Conservation (phyloP, 2,113 vertebrate genomes). For the Eidolon helvum region DNA sequence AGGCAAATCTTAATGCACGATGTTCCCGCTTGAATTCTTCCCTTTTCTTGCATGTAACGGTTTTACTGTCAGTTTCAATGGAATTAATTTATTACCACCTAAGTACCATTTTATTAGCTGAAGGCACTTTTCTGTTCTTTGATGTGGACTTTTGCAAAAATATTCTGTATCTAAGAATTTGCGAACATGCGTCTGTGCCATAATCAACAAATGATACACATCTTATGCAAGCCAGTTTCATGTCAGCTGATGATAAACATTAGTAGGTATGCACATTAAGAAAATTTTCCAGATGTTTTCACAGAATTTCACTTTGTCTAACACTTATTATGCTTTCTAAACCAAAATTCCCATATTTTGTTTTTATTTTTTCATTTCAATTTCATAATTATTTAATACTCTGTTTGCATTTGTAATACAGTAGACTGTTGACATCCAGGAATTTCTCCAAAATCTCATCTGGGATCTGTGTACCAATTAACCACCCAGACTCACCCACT, state of each 20-base stretch:
- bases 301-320: constrained; percentile 70
- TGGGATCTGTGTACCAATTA: background rate
- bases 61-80: constrained; percentile 91
- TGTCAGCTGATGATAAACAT: constrained; percentile 70
- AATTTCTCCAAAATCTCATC: constrained; percentile 3
- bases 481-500: background rate
- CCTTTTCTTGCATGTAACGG: constrained; percentile 94
- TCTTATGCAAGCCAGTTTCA: constrained; percentile 74
- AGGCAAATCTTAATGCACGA: constrained; percentile 86
- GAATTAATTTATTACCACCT: constrained; percentile 93
- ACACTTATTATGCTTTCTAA: constrained; percentile 72
- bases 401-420: constrained; percentile 16
- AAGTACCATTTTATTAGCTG: constrained; percentile 81
- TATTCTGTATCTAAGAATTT: constrained; percentile 80
- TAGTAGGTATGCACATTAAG: constrained; percentile 72
- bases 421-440: background rate
- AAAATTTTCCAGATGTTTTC: constrained; percentile 76
- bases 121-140: constrained; percentile 86
- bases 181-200: constrained; percentile 84
- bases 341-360: constrained; percentile 54
- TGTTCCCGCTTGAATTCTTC: constrained; percentile 86
- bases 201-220: constrained; percentile 79
- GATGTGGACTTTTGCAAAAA: constrained; percentile 85
- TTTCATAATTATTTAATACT: constrained; percentile 44
- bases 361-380: constrained; percentile 66